phyloP scores from a whole-genome alignment of 2,888 invertebrate species.

The Ctenicera cuprea region DNA sequence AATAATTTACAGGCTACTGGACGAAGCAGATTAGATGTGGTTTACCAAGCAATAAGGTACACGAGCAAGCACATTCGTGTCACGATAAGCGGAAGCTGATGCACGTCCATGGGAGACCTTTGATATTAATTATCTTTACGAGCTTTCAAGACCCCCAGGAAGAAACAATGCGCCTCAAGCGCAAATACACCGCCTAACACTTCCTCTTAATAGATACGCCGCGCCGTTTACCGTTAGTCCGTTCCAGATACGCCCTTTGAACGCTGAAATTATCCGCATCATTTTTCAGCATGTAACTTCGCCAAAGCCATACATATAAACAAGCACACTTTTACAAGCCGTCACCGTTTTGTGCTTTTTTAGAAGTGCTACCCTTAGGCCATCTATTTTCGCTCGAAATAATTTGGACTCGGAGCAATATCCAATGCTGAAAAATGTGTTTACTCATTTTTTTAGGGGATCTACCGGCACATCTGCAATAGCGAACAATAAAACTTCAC shows the following conservation, averaged over 20 bases:
- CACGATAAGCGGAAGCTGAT: slow-evolving; percentile 58
- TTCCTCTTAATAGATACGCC: slow-evolving; percentile 13
- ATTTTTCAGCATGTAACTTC: slow-evolving; percentile 17
- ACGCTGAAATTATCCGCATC: not conserved
- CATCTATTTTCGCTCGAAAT: slow-evolving; percentile 18
- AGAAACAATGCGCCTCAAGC: slow-evolving; percentile 15
- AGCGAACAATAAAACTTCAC: slow-evolving; percentile 27
- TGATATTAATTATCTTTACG: slow-evolving; percentile 54
- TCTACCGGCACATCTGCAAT: slow-evolving; percentile 26
- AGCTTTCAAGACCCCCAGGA: slow-evolving; percentile 27
- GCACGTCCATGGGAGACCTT: slow-evolving; percentile 35
- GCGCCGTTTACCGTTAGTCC: not conserved
- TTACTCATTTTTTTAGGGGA: slow-evolving; percentile 26
- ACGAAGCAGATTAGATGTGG: slow-evolving; percentile 62
- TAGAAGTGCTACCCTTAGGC: slow-evolving; percentile 16
- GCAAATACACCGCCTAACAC: slow-evolving; percentile 23
- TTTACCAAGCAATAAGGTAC: slow-evolving; percentile 61
- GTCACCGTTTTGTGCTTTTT: slow-evolving; percentile 12
- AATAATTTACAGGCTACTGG: slow-evolving; percentile 62
- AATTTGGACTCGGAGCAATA: slow-evolving; percentile 17
- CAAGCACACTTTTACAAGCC: not conserved
- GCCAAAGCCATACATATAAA: not conserved
- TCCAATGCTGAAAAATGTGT: slow-evolving; percentile 26
- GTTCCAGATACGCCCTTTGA: not conserved
- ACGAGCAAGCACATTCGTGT: slow-evolving; percentile 54